A percentile compares a stretch with the other conserved stretches of the same genome.
phyloP scores from a whole-genome alignment of 2,797 vertebrate genomes.

The Rhinella marina region DNA sequence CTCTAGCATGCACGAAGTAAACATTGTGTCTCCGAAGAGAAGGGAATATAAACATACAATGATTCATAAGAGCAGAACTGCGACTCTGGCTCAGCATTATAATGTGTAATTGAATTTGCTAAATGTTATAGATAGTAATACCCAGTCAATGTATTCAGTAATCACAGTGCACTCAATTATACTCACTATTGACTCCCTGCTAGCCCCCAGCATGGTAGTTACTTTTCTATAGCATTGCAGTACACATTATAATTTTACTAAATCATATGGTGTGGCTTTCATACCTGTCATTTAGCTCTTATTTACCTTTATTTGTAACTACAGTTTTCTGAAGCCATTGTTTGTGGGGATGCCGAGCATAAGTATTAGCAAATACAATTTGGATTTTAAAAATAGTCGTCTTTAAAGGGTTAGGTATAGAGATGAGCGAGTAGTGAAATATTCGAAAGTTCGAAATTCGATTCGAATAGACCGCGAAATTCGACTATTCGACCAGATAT shows the following conservation, averaged over 20 bases:
- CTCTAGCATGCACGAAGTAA: slow-evolving; percentile 7
- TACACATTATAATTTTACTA: slow-evolving; percentile 38
- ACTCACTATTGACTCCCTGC: slow-evolving; percentile 42
- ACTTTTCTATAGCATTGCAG: slow-evolving; percentile 21
- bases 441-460: too few species aligned
- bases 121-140: slow-evolving; percentile 52
- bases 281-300: slow-evolving; percentile 43
- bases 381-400: not conserved
- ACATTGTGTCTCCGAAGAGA: slow-evolving; percentile 30
- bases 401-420: not conserved
- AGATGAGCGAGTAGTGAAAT: too few species aligned
- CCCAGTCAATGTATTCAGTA: slow-evolving; percentile 28
- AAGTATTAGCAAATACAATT: not conserved
- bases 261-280: slow-evolving; percentile 24
- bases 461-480: too few species aligned
- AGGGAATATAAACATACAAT: slow-evolving; percentile 32
- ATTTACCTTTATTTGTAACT: slow-evolving; percentile 38
- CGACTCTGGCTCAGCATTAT: not conserved
- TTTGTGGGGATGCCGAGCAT: not conserved
- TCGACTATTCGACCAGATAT: too few species aligned
- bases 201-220: slow-evolving; percentile 19
- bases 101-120: slow-evolving; percentile 44
- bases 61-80: slow-evolving; percentile 44
- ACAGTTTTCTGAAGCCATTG: not conserved
- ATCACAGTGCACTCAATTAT: slow-evolving; percentile 49